Percentiles rank a stretch among this genome's conserved stretches.
Conservation (phyloP, 2,113 vertebrate genomes). For the Microtus pennsylvanicus region DNA sequence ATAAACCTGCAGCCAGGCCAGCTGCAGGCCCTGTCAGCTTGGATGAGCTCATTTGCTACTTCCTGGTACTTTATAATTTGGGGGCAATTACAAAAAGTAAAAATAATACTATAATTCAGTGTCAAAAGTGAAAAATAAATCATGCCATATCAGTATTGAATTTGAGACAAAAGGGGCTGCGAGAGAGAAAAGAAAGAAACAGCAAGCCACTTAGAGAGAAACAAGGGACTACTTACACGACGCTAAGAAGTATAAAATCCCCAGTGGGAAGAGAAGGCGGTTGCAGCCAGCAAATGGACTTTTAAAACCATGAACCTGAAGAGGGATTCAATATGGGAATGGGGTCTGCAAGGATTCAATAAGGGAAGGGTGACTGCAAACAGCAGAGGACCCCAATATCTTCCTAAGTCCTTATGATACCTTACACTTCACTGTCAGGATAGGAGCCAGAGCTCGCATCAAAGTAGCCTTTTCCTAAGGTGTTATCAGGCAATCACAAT, state of each 20-base stretch:
- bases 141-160: not conserved
- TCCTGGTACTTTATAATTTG: not conserved
- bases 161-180: not conserved
- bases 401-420: not conserved
- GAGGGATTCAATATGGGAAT: not conserved
- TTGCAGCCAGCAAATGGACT: not conserved
- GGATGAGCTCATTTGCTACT: not conserved
- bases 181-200: not conserved
- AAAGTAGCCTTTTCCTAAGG: not conserved
- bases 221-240: not conserved
- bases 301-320: conserved; percentile 26
- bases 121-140: not conserved
- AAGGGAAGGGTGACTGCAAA: not conserved
- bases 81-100: not conserved
- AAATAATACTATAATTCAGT: not conserved
- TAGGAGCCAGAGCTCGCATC: not conserved
- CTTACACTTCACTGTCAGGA: not conserved
- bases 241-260: not conserved
- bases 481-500: not conserved
- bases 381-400: not conserved
- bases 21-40: not conserved
- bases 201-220: not conserved
- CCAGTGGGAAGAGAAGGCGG: not conserved
- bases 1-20: not conserved
- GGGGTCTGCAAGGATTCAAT: too few species aligned